Base-by-base conservation (phyloP, 2,113 vertebrate species). In the Megatriorchis doriae region DNA sequence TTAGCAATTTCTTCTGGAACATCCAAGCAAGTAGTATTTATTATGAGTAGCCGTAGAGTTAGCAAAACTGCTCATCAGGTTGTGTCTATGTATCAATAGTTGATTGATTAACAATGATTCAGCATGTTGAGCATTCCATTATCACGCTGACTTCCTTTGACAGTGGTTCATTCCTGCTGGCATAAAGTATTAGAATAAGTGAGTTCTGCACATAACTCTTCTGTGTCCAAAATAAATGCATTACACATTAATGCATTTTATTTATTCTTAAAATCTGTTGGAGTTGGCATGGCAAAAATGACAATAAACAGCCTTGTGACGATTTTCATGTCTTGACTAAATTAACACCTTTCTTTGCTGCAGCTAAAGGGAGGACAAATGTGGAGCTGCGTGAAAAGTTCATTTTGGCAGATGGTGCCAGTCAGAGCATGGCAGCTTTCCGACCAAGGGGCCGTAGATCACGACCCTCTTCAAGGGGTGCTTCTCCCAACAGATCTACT, bases 351-450 rank as follows among this genome's bases (percentile, higher is more conserved):
- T 87, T 93, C 25, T 86, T 48, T 95, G 20, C 95, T 96, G 58
- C 90, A 99, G 99, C 99, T 63, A 99, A 99, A 98, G 99, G 99
- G 86, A 98, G 99, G 90, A 99, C 99, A 25, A 99, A 99, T 8
- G 81, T 99, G 98, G 99, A 99, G 94, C 98, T 99, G 48, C 98
- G 99, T 7, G 99, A 99, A 93, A 99, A 99, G 98, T 99, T 99
- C 97, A 99, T 99, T 88, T 95, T 99, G 92, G 99, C 99, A 8
- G 99, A 99, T 22, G 99, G 99, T 53, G 98, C 99, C 96, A 99
- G 98, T 70, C 99, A 99, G 96, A 98, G 99, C 93, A 99, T 99
- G 99, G 98, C 99, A 34, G 99, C 99, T 85, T 99, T 99, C 98
- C 98, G 99, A 86, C 99, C 99, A 45, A 97, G 99, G 89, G 99